Evolutionary conservation across 2,888 invertebrate genomes (phyloP).

Genomic region (Marronus borbonicus): DNA sequence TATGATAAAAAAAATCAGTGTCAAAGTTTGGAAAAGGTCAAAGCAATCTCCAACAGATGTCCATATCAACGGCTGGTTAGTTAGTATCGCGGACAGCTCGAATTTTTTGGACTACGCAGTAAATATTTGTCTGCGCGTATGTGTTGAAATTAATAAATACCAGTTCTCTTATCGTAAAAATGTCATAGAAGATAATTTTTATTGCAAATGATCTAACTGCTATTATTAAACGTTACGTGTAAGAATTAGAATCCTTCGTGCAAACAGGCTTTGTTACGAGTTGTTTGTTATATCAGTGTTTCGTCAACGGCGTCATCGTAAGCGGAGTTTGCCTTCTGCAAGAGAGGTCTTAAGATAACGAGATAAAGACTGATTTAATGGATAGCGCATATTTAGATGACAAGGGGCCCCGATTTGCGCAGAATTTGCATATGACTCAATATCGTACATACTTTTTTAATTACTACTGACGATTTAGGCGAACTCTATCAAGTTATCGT

Average conservation of each 20-base stretch:
- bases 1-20: too few species aligned
- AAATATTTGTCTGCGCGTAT: constrained; percentile 24
- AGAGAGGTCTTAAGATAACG: constrained; percentile 1
- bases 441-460: too few species aligned
- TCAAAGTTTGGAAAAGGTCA: neutral
- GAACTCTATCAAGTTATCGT: too few species aligned
- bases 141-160: constrained; percentile 41
- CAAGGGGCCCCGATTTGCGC: too few species aligned
- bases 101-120: constrained; percentile 17
- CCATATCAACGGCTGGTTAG: neutral
- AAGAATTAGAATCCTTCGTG: constrained; percentile 31
- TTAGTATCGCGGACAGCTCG: neutral
- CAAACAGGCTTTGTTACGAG: constrained; percentile 29
- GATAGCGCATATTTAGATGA: neutral
- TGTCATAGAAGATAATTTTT: constrained; percentile 45
- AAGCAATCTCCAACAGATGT: constrained; percentile 1
- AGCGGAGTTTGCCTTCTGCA: constrained; percentile 14
- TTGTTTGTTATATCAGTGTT: constrained; percentile 12
- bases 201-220: constrained; percentile 38
- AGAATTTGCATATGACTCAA: too few species aligned
- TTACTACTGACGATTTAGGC: too few species aligned
- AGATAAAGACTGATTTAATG: constrained; percentile 5
- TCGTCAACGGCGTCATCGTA: constrained; percentile 12
- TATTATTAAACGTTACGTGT: constrained; percentile 41
- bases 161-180: constrained; percentile 20